Evolutionary conservation across 92 coral and sea anemone genomes (phyloP).

Genomic region (Epizoanthus ramosus): DNA sequence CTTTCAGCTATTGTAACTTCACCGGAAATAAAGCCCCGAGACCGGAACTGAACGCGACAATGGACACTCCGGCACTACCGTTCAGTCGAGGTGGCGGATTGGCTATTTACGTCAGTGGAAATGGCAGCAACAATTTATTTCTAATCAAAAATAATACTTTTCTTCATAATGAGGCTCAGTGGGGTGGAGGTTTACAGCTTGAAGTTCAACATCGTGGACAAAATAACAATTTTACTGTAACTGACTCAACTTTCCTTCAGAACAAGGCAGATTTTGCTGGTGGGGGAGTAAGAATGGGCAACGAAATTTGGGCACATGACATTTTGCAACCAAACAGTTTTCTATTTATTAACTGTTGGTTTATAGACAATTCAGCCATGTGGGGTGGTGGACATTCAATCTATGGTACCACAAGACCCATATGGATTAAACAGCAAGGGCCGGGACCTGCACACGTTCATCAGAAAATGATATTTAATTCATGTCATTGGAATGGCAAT

Average conservation of each 20-base stretch:
- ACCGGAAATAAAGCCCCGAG: conserved; percentile 64
- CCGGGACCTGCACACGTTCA: conserved; percentile 23
- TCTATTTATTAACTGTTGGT: conserved; percentile 40
- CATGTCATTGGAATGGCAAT: conserved; percentile 60
- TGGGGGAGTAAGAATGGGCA: conserved; percentile 81
- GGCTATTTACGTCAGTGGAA: conserved; percentile 67
- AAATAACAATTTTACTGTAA: conserved; percentile 42
- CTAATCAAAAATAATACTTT: conserved; percentile 55
- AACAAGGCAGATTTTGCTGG: conserved; percentile 71
- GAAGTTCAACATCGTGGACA: conserved; percentile 54
- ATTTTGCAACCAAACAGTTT: conserved; percentile 42
- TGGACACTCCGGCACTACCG: conserved; percentile 52
- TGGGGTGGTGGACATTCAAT: conserved; percentile 74
- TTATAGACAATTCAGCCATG: conserved; percentile 53
- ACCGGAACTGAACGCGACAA: conserved; percentile 33
- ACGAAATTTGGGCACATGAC: conserved; percentile 34
- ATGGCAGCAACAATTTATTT: conserved; percentile 69
- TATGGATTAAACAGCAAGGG: conserved; percentile 10
- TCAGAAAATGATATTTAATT: conserved; percentile 43
- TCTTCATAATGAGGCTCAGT: conserved; percentile 64
- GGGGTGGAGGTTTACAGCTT: conserved; percentile 90
- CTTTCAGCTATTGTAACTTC: conserved; percentile 62
- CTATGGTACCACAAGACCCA: conserved; percentile 66
- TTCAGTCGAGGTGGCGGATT: conserved; percentile 92
- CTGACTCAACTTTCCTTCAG: conserved; percentile 40